Evolutionary conservation across 1,140 invertebrate species (phyloP), one percentile per base, ranked within the genome.

Genomic region (Dermatophagoides farinae): DNA sequence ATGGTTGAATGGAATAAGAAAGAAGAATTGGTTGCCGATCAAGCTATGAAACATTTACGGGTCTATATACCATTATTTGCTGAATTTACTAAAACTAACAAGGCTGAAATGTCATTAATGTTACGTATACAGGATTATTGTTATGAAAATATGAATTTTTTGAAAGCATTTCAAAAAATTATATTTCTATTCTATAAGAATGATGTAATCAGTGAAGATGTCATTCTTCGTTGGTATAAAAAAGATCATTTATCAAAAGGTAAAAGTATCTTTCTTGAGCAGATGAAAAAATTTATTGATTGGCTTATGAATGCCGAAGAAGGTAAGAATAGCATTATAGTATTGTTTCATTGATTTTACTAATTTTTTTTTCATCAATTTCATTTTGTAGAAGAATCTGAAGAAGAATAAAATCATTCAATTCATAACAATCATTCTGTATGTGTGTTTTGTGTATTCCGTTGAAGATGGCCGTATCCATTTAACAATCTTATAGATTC

Each of bases 141-240:
- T 75, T 96, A 95, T 73, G 89, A 92, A 69, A 95, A 97, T 76
- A 95, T 95, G 88, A 90, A 86, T 73, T 95, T 97, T 73, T 90
- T 96, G 85, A 91, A 92, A 73, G 86, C 88, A 71, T 97, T 96
- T 80, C 88, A 90, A 69, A 95, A 95, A 75, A 92, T 97, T 68
- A 83, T 95, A 68, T 79, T 95, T 71, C 80, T 95, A 66, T 84
- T 95, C 75, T 97, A 97, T 76, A 92, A 91, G 86, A 83, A 86
- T 39, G 86, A 88, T 78, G 93, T 95, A 70, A 76, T 97, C 65
- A 80, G 79, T 62, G 90, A 97, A 77, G 86, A 91, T 54, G 82
- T 82, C 66, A 80, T 81, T 57, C 70, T 95, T 59, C 63, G 66
- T 65, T 67, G 64, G 68, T 61, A 79, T 78, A 64, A 85, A 86